Conservation (phyloP, 2,888 invertebrate species). For the Drosophila atripex region DNA sequence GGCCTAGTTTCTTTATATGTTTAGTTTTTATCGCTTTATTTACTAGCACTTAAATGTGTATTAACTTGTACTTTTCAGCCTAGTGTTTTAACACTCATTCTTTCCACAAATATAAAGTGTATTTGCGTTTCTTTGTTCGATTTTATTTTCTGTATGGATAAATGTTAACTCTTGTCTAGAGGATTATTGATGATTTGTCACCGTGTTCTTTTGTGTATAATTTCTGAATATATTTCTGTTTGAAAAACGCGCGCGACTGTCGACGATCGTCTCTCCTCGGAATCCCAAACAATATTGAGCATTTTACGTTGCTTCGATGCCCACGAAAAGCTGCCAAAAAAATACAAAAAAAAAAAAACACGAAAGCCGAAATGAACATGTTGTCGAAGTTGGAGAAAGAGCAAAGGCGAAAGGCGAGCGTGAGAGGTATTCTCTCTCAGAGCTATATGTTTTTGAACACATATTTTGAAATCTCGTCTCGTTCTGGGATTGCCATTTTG, state of each 20-base stretch:
- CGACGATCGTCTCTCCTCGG: conserved; percentile 70
- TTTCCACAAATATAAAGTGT: conserved; percentile 7
- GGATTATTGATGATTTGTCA: conserved; percentile 33
- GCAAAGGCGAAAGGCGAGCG: conserved; percentile 13
- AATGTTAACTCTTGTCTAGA: conserved; percentile 8
- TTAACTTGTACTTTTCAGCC: conserved; percentile 11
- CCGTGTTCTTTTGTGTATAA: conserved; percentile 13
- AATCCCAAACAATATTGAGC: conserved; percentile 75
- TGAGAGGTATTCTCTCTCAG: conserved; percentile 8
- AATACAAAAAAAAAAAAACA: conserved; percentile 39
- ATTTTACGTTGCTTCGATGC: conserved; percentile 41
- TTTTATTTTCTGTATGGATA: conserved; percentile 15
- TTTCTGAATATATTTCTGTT: conserved; percentile 12
- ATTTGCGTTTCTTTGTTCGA: conserved; percentile 20
- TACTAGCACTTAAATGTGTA: conserved; percentile 24
- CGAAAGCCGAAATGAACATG: conserved; percentile 40
- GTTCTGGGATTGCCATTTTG: conserved; percentile 41
- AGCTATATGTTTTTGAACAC: conserved; percentile 4
- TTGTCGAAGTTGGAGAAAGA: conserved; percentile 17
- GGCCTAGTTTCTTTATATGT: conserved; percentile 39
- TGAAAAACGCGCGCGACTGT: conserved; percentile 52
- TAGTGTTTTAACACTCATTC: conserved; percentile 18
- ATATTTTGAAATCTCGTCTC: conserved; percentile 37
- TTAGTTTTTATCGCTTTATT: conserved; percentile 38
- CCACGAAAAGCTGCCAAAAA: conserved; percentile 50